Conservation (phyloP, 2,888 invertebrate species). For the Thyatira batis region DNA sequence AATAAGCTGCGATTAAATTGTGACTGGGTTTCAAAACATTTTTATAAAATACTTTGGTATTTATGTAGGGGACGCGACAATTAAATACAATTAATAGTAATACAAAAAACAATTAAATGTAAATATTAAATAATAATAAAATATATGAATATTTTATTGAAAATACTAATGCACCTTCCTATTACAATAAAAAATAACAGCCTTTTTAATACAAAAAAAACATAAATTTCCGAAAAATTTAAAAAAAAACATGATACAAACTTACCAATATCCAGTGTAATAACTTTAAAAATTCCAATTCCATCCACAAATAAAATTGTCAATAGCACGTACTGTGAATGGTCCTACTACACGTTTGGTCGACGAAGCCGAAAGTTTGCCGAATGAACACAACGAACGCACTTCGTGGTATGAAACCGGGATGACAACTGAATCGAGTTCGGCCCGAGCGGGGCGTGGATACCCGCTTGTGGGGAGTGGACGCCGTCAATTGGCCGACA, state of each 20-base stretch:
- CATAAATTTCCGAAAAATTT: neutral
- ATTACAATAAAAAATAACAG: no score
- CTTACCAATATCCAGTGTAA: neutral
- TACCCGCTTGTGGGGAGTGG: slow-evolving; percentile 44
- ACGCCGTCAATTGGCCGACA: slow-evolving; percentile 13
- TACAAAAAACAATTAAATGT: no score
- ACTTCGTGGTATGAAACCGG: slow-evolving; percentile 23
- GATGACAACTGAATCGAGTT: slow-evolving; percentile 33
- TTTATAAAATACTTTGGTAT: no score
- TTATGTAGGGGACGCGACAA: no score
- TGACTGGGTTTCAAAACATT: no score
- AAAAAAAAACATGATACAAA: neutral
- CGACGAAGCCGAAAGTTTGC: neutral
- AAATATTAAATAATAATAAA: no score
- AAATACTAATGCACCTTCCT: no score
- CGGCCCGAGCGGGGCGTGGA: slow-evolving; percentile 42
- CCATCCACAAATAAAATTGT: neutral
- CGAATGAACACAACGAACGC: slow-evolving; percentile 16
- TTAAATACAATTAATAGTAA: no score
- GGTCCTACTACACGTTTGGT: neutral
- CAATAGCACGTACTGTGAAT: neutral
- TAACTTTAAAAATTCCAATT: neutral
- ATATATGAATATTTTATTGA: neutral
- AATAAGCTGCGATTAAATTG: no score
- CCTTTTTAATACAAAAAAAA: neutral